Evolutionary conservation across 1,140 invertebrate genomes (phyloP).

Genomic region (Drosophila melanica): DNA sequence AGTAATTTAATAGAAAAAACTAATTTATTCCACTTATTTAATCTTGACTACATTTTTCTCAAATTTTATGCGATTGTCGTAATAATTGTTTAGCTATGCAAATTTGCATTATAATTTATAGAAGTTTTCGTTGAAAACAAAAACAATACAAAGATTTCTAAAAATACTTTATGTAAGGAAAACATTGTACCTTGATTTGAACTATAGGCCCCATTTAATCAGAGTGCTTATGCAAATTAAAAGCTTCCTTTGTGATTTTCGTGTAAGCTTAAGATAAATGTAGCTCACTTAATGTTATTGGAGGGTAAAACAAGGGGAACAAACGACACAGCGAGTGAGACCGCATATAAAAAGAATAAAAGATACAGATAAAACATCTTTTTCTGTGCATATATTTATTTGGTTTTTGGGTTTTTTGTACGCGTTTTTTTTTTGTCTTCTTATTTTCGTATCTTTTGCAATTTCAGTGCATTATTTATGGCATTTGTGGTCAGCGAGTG

Average conservation of each 20-base stretch:
- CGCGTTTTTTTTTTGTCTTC: too few species aligned
- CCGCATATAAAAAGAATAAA: slow-evolving; percentile 24
- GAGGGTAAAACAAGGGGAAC: slow-evolving; percentile 6
- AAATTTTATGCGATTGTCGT: too few species aligned
- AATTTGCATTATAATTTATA: too few species aligned
- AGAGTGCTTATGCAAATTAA: slow-evolving; percentile 37
- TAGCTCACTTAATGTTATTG: slow-evolving; percentile 26
- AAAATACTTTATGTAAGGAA: background rate
- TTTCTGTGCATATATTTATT: slow-evolving; percentile 19
- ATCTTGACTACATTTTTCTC: too few species aligned
- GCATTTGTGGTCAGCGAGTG: slow-evolving; percentile 36
- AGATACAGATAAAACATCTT: slow-evolving; percentile 38
- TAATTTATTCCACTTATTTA: too few species aligned
- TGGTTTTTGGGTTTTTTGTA: slow-evolving; percentile 1
- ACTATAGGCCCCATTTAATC: background rate
- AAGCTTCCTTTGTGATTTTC: slow-evolving; percentile 21
- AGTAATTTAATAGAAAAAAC: too few species aligned
- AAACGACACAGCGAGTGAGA: slow-evolving; percentile 19
- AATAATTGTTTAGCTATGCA: too few species aligned
- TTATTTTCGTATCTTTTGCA: slow-evolving; percentile 23
- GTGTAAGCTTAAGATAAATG: slow-evolving; percentile 32
- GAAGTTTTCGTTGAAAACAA: background rate
- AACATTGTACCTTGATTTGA: background rate
- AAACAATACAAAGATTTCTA: background rate
- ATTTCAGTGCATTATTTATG: slow-evolving; percentile 66